Evolutionary conservation across 2,888 invertebrate genomes (phyloP), one percentile per base, ranked within the genome.

Genomic region (Mythimna albipuncta): DNA sequence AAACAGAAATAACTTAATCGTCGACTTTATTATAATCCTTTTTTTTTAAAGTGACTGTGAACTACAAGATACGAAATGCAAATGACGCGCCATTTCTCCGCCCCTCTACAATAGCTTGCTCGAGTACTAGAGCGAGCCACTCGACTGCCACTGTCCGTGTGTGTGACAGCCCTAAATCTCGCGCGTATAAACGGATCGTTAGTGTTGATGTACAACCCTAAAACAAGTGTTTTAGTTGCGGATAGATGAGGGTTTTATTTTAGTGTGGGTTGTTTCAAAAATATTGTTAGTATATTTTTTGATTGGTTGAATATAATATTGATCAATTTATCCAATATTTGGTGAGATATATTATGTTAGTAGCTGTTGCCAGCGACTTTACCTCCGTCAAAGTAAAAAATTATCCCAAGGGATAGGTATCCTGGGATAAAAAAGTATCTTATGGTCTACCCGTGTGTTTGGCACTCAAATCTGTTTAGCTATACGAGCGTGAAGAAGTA

Each of bases 31-130:
- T 52, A 57, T 62, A 66, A 75, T 66, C 13, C 38, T 65, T 38
- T 64, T 16, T 35, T 44, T 82, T 52, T 64, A 64, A 76, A 62
- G 21, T 62, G 69, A 70, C 55, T 32, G 55, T 21, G 13, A 75
- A 44, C 47, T 72, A 70, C 69, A 75, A 84, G 86, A 81, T 64
- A 76, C 79, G 72, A 69, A 72, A 85, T 85, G 86, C 82, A 81
- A 85, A 85, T 79, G 35, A 6, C 10, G 4, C 21, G 58, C 75
- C 75, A 64, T 83, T 74, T 79, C 59, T 52, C 62, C 81, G 72
- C 54, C 64, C 59, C 69, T 21, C 57, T 65, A 72, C 72, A 75
- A 63, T 52, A 52, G 38, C 71, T 75, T 16, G 72, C 63, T 62
- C 63, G 55, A 82, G 86, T 74, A 68, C 67, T 82, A 9, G 73